A percentile compares a stretch with the other conserved stretches of the same genome.
Conservation (phyloP, 2,113 vertebrate species). For the Mus spicilegus region DNA sequence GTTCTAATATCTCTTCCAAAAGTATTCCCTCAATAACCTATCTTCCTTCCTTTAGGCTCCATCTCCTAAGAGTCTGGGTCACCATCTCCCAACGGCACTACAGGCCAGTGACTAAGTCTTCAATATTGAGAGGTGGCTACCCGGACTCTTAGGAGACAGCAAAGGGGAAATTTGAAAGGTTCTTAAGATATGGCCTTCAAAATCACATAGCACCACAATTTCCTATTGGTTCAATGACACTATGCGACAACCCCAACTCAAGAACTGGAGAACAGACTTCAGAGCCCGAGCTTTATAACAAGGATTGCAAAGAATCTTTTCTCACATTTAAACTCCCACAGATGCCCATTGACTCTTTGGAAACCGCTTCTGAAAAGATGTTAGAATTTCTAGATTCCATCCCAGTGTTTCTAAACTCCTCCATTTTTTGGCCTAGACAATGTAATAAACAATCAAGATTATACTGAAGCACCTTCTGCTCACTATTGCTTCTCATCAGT, state of each 20-base stretch:
- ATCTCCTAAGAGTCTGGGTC: neutral
- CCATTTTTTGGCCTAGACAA: neutral
- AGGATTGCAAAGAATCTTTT: neutral
- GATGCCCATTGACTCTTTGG: neutral
- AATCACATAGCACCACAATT: neutral
- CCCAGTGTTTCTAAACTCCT: neutral
- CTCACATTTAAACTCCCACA: neutral
- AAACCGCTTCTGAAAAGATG: neutral
- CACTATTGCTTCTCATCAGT: neutral
- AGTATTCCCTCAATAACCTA: neutral
- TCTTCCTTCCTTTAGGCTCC: neutral
- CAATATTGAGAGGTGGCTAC: no score
- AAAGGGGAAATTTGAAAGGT: neutral
- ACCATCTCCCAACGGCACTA: neutral
- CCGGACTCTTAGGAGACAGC: neutral
- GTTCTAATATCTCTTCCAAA: neutral
- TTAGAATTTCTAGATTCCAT: neutral
- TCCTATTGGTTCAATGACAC: neutral
- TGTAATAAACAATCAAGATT: neutral
- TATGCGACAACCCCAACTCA: neutral
- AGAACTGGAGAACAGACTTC: neutral
- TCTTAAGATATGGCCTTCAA: neutral
- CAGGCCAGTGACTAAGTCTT: neutral
- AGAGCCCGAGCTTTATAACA: neutral
- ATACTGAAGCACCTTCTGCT: neutral